phyloP scores from a whole-genome alignment of 2,888 invertebrate species.

The Netelia fuscicornis region DNA sequence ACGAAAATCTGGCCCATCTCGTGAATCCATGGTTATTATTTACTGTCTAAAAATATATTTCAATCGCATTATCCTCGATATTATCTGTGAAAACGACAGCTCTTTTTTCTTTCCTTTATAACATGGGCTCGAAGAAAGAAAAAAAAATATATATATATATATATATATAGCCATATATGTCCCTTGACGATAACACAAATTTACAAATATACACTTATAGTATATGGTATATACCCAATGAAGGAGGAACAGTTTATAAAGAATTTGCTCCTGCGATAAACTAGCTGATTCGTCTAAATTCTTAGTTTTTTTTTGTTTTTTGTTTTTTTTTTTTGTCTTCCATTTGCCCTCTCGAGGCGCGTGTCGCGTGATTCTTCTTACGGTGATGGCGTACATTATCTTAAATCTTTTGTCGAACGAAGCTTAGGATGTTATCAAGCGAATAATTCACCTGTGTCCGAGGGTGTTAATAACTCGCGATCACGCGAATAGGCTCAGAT shows the following conservation, averaged over 20 bases:
- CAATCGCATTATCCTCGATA: slow-evolving; percentile 40
- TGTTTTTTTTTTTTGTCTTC: slow-evolving; percentile 8
- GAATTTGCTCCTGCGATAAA: slow-evolving; percentile 62
- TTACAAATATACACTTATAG: slow-evolving; percentile 69
- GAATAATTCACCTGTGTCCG: slow-evolving; percentile 48
- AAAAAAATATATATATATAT: slow-evolving; percentile 39
- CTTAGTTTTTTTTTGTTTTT: background rate
- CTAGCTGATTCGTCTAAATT: slow-evolving; percentile 17
- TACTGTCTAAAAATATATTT: slow-evolving; percentile 54
- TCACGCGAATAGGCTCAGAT: slow-evolving; percentile 62
- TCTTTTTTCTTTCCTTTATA: background rate
- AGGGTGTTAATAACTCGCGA: slow-evolving; percentile 32
- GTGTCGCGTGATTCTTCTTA: slow-evolving; percentile 13
- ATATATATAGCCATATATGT: slow-evolving; percentile 43
- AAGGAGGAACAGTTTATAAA: slow-evolving; percentile 59
- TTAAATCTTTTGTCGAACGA: slow-evolving; percentile 34
- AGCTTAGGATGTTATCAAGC: slow-evolving; percentile 56
- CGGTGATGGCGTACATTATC: background rate
- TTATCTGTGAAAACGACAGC: slow-evolving; percentile 18
- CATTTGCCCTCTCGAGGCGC: background rate
- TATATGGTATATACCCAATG: slow-evolving; percentile 56
- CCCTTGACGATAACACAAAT: slow-evolving; percentile 64
- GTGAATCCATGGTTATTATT: slow-evolving; percentile 6
- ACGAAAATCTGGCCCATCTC: slow-evolving; percentile 1
- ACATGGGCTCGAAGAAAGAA: slow-evolving; percentile 49